Base-by-base conservation (phyloP, 2,797 vertebrate genomes). In the Mormyrus proboscirostris region DNA sequence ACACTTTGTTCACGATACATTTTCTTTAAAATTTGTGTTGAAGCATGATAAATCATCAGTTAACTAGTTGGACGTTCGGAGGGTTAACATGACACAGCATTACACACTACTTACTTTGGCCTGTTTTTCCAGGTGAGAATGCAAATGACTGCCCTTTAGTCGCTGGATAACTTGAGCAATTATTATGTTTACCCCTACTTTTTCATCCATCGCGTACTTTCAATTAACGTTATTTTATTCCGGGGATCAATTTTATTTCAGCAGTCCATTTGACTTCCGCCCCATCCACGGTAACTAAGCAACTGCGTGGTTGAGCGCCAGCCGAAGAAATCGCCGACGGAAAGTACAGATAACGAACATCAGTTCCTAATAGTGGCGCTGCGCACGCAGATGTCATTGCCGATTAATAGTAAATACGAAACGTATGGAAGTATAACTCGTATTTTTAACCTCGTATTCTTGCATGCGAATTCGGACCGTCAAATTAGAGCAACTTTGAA, bases 81-180 rank as follows among this genome's bases (percentile, higher is more conserved):
- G n/a, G 9, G 41, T 59, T 76, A 88, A 49, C 7, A 25, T 49
- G 69, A 59, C 59, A n/a, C 59, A 12, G 44, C 88, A 44, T 51
- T 38, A 53, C 47, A 59, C 79, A 41, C 38, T 2, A 94, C 98
- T 98, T 94, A 99, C 98, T 96, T 97, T 97, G 92, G 98, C 98
- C 94, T 98, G 97, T 87, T 96, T 96, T 95, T 99, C 98, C 93
- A 99, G 94, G 94, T 98, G 97, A 0, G 97, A 96, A 94, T 99
- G 97, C 87, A 99, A 93, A 91, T 94, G 95, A 89, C 96, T 97
- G 92, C 97, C 97, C 90, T 96, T 97, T 90, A 99, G 96, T 90
- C 97, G 97, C 92, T 97, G 97, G n/a, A 98, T 97, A 69, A 99
- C 95, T 57, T 97, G 97, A 7, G 97, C 96, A 90, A 99, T 97